phyloP scores from a whole-genome alignment of 2,797 vertebrate genomes.

The Triplophysa bombifrons region DNA sequence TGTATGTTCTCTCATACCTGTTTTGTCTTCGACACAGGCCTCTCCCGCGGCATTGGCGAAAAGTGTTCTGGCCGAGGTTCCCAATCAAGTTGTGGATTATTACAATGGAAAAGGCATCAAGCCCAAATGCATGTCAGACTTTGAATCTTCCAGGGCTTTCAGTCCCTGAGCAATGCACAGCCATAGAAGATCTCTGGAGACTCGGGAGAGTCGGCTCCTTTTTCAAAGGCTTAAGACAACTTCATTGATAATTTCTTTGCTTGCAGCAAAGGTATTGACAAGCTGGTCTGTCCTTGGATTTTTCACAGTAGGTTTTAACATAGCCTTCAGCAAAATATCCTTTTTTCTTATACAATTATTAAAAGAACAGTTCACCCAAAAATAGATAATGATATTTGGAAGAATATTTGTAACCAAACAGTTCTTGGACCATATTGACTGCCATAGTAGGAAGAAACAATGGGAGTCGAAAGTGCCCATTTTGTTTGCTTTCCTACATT shows the following conservation, averaged over 20 bases:
- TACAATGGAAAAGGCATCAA: conserved; percentile 98
- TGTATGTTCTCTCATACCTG: conserved; percentile 5
- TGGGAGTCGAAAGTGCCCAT: too few species aligned
- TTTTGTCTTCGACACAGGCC: conserved; percentile 76
- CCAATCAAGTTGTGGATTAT: conserved; percentile 99
- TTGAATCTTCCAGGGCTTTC: conserved; percentile 93
- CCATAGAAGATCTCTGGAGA: conserved; percentile 69
- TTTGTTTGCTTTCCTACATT: too few species aligned
- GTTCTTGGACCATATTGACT: too few species aligned
- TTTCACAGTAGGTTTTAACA: conserved; percentile 9
- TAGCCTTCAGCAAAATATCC: conserved; percentile 16
- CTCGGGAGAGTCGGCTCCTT: conserved; percentile 81
- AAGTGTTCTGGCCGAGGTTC: conserved; percentile 98
- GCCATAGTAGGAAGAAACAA: too few species aligned
- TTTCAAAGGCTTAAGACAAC: conserved; percentile 71
- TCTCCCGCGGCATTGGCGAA: conserved; percentile 97
- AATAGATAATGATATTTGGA: too few species aligned
- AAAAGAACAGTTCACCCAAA: neutral
- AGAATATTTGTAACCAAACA: too few species aligned
- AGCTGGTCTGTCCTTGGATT: conserved; percentile 26
- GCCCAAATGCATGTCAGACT: conserved; percentile 95
- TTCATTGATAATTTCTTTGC: conserved; percentile 56
- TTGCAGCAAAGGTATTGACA: conserved; percentile 12
- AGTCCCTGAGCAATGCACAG: conserved; percentile 84
- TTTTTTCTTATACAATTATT: neutral